phyloP scores from a whole-genome alignment of 2,113 vertebrate species.

The Lampris megalopsis region DNA sequence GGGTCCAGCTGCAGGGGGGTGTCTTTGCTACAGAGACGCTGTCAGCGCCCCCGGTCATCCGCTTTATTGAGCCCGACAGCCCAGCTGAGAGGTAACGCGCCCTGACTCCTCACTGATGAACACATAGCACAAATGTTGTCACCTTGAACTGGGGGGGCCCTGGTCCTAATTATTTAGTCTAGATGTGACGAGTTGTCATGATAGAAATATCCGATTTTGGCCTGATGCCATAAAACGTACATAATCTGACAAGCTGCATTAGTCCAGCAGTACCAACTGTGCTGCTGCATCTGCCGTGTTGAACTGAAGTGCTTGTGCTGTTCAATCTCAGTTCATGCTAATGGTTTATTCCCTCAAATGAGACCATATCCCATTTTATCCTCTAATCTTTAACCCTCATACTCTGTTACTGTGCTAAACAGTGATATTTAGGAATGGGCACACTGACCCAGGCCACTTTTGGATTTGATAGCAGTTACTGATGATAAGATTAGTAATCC shows the following conservation, averaged over 20 bases:
- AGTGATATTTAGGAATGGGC: no score
- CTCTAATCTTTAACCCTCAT: no score
- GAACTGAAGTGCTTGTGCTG: not conserved
- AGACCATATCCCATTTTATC: no score
- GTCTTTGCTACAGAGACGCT: conserved; percentile 96
- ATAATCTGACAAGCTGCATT: conserved; percentile 15
- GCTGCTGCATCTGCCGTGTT: not conserved
- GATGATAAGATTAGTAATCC: no score
- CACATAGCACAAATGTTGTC: conserved; percentile 51
- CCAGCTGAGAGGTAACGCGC: conserved; percentile 91
- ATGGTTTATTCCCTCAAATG: no score
- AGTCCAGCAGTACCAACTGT: not conserved
- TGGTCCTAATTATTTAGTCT: conserved; percentile 49
- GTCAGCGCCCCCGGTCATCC: conserved; percentile 91
- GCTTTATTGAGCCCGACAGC: conserved; percentile 96
- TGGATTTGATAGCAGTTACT: no score
- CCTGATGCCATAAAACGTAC: conserved; percentile 2
- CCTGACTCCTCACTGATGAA: conserved; percentile 44
- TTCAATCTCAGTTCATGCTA: not conserved
- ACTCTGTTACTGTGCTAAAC: no score
- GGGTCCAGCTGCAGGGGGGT: conserved; percentile 96
- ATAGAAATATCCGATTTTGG: conserved; percentile 38
- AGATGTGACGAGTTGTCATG: not conserved
- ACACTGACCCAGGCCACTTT: no score
- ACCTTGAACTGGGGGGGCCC: conserved; percentile 52